These are phyloP conservation scores for Plestiodon gilberti DNA, from an alignment of 2,113 vertebrate genomes.

Conservation along the genomic window DNA sequence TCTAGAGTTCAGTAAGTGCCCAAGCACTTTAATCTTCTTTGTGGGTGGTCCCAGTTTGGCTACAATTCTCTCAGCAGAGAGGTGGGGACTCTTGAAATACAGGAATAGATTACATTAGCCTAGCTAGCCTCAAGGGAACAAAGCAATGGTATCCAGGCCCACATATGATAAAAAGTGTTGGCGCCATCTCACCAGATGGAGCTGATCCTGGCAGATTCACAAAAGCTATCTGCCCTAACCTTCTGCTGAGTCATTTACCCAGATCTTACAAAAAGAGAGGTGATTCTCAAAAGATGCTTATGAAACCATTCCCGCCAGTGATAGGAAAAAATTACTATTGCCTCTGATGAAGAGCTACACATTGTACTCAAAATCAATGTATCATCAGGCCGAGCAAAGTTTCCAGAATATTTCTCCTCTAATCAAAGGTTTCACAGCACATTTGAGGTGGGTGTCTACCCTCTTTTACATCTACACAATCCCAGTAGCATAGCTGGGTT, in stretches of 20 bases:
- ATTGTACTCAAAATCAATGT: background rate
- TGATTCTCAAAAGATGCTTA: background rate
- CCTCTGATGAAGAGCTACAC: background rate
- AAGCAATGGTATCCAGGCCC: background rate
- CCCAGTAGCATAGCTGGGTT: background rate
- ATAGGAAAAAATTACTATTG: slow-evolving; percentile 1
- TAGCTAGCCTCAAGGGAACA: background rate
- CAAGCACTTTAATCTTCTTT: too few relatives aligned
- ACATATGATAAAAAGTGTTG: background rate
- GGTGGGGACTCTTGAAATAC: too few relatives aligned
- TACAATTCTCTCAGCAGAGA: too few relatives aligned
- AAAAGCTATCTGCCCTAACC: background rate
- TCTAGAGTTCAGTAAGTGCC: too few relatives aligned
- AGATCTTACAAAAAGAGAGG: background rate
- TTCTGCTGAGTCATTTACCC: background rate
- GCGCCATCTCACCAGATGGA: background rate
- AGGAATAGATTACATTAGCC: background rate
- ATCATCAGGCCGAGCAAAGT: background rate
- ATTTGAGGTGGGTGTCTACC: background rate
- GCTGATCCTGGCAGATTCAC: background rate
- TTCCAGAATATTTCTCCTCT: background rate
- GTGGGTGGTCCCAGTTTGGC: too few relatives aligned
- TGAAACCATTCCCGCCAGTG: background rate
- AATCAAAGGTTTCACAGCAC: background rate
- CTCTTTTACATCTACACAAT: background rate